Evolutionary conservation across 2,113 vertebrate species (phyloP).

Genomic region (Phalacrocorax aristotelis): DNA sequence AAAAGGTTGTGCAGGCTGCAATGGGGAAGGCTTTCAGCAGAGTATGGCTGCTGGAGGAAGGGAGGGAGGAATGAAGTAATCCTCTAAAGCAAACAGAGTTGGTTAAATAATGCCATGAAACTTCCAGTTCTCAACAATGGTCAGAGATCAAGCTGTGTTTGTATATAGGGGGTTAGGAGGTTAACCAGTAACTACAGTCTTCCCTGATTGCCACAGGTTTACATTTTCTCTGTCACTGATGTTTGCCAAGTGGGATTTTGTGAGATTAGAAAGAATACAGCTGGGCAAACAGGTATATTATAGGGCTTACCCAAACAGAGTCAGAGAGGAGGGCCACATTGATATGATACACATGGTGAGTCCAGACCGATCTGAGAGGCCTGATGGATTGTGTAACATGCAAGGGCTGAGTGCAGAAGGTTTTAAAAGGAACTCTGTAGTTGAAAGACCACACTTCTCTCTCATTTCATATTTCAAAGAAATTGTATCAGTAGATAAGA

Average conservation of each 20-base stretch:
- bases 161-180: constrained; percentile 32
- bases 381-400: neutral
- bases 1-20: neutral
- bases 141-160: constrained; percentile 53
- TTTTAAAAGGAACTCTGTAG: neutral
- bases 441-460: neutral
- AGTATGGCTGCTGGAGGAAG: neutral
- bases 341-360: neutral
- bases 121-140: constrained; percentile 55
- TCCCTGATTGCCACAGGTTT: constrained; percentile 47
- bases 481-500: neutral
- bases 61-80: neutral
- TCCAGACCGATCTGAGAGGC: neutral
- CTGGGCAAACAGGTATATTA: constrained; percentile 41
- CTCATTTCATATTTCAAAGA: neutral
- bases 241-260: constrained; percentile 63
- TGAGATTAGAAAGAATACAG: constrained; percentile 60
- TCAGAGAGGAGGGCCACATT: neutral
- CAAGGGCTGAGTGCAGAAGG: neutral
- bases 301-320: constrained; percentile 2
- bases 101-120: constrained; percentile 56
- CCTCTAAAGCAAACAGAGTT: constrained; percentile 50
- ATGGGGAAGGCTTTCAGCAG: neutral
- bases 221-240: constrained; percentile 52
- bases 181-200: constrained; percentile 57